Evolutionary conservation across 2,113 vertebrate genomes (phyloP), one percentile per base, ranked within the genome.

Genomic region (Etia nguti): DNA sequence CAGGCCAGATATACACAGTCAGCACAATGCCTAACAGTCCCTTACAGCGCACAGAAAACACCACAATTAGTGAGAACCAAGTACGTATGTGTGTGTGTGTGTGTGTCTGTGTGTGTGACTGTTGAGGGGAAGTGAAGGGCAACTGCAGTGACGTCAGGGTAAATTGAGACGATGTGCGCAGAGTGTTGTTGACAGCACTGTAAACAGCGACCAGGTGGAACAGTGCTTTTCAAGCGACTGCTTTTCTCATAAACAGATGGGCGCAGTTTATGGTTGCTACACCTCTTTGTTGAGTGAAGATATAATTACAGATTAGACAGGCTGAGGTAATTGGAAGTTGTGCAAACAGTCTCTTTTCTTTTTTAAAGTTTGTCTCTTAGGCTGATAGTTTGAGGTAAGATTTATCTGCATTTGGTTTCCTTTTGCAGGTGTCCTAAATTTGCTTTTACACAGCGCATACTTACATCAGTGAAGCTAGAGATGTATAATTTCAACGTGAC

Each of bases 221-320:
- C 88, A 55, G 56, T 80, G 84, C 79, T 91, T 80, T 87, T 89
- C 90, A 82, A 87, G 70, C 48, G 16, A 85, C 79, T 86, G 80
- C 85, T 88, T 93, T 93, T 89, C 86, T 90, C 86, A 88, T 88
- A 91, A 95, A 92, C 95, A 95, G 95, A 95, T 95, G 95, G 95
- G 56, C 8, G 36, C 90, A 85, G 86, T 93, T 95, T 92, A 92
- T 88, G 79, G 85, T 89, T 82, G 90, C 82, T 88, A 84, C 90
- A 92, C 87, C 88, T 93, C 85, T 91, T 90, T 93, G 93, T 93
- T 84, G 88, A 92, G 84, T 89, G 92, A 93, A 94, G 84, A 90
- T 93, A 93, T 95, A 95, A 95, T 93, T 95, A 90, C 87, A 91
- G 86, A 93, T 91, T 93, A 92, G 91, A 90, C 77, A 86, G 73